These are phyloP conservation scores for Leptopilina drosophilae DNA, from an alignment of 2,888 invertebrate genomes.

Conservation along the genomic window DNA sequence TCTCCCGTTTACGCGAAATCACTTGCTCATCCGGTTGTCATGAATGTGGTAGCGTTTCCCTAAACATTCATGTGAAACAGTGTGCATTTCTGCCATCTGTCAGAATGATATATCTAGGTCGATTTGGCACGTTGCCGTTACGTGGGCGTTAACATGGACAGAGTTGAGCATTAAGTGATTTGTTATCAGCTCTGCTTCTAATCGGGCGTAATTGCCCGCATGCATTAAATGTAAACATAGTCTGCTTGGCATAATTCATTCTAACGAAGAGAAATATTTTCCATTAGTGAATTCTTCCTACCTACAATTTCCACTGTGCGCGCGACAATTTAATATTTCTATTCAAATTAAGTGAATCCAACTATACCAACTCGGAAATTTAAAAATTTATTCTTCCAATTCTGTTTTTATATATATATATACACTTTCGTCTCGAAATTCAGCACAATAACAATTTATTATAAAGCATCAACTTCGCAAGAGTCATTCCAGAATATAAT, in stretches of 20 bases:
- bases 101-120: slow-evolving; percentile 38
- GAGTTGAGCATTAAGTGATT: slow-evolving; percentile 38
- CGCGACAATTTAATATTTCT: not conserved
- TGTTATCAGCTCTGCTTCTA: slow-evolving; percentile 35
- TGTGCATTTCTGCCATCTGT: slow-evolving; percentile 40
- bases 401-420: too few species aligned
- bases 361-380: too few species aligned
- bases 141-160: slow-evolving; percentile 38
- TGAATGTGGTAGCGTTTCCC: slow-evolving; percentile 39
- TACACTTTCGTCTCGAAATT: too few species aligned
- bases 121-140: slow-evolving; percentile 41
- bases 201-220: slow-evolving; percentile 38
- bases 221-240: slow-evolving; percentile 37
- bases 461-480: too few species aligned
- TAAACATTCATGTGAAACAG: slow-evolving; percentile 38
- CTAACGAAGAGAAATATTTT: slow-evolving; percentile 33
- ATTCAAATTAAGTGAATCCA: too few species aligned
- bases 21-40: slow-evolving; percentile 35
- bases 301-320: not conserved
- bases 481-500: not conserved
- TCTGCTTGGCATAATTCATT: slow-evolving; percentile 26
- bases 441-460: too few species aligned
- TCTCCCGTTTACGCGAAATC: slow-evolving; percentile 31
- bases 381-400: too few species aligned
- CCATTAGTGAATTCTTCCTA: slow-evolving; percentile 12